These are phyloP conservation scores for Heliangelus exortis DNA, from an alignment of 2,797 vertebrate genomes.

Conservation along the genomic window DNA sequence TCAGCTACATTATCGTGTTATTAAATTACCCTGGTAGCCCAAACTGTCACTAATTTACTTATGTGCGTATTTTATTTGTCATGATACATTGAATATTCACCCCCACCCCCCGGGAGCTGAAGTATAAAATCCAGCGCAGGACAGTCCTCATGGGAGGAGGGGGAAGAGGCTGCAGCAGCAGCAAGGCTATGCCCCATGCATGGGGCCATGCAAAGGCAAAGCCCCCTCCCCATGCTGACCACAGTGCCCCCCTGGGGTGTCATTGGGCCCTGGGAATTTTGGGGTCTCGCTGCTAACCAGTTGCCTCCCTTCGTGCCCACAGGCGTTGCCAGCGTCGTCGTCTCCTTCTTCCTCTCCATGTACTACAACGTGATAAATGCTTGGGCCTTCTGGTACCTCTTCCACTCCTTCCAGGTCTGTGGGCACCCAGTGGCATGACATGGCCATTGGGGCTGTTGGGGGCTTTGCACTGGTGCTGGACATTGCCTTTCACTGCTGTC, in stretches of 20 bases:
- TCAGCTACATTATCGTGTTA: neutral
- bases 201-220: neutral
- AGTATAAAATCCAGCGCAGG: neutral
- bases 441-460: accelerated
- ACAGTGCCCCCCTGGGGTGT: accelerated
- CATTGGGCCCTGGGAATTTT: accelerated
- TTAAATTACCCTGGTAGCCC: neutral
- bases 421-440: accelerated
- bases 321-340: constrained; percentile 90
- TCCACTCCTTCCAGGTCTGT: constrained; percentile 93
- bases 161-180: accelerated
- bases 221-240: accelerated
- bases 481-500: accelerated
- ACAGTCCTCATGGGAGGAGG: neutral
- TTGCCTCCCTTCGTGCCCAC: neutral
- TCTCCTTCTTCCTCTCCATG: constrained; percentile 89
- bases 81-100: neutral
- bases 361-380: constrained; percentile 96
- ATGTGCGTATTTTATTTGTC: neutral
- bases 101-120: neutral
- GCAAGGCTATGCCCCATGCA: neutral
- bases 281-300: neutral
- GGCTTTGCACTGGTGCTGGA: neutral
- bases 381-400: constrained; percentile 98
- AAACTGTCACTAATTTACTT: neutral